These are phyloP conservation scores for Brachyistius frenatus DNA, from an alignment of 2,113 vertebrate genomes.

Conservation along the genomic window DNA sequence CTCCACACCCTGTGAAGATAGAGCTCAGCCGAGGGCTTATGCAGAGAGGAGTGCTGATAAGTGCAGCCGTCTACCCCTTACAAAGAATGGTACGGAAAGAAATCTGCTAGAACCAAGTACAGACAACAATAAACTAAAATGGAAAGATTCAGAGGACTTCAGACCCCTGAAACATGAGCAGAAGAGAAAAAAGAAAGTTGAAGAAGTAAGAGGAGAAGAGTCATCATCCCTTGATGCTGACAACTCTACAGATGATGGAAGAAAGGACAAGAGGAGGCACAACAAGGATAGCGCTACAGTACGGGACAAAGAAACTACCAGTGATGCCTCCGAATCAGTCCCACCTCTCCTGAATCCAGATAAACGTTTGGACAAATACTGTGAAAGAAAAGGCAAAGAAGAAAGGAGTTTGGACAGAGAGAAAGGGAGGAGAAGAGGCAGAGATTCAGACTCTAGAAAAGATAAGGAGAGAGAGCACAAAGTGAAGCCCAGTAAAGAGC, in stretches of 20 bases:
- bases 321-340: slow-evolving; percentile 74
- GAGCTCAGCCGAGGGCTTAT: slow-evolving; percentile 73
- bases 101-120: slow-evolving; percentile 57
- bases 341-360: slow-evolving; percentile 40
- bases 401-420: slow-evolving; percentile 66
- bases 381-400: slow-evolving; percentile 80
- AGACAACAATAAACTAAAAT: slow-evolving; percentile 58
- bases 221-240: slow-evolving; percentile 78
- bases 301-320: slow-evolving; percentile 84
- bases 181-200: slow-evolving; percentile 85
- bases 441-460: slow-evolving; percentile 79
- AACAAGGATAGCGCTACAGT: slow-evolving; percentile 88
- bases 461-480: slow-evolving; percentile 81
- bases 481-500: slow-evolving; percentile 62
- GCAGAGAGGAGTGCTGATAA: slow-evolving; percentile 84
- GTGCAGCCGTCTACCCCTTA: slow-evolving; percentile 73
- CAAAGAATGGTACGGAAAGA: slow-evolving; percentile 66
- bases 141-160: slow-evolving; percentile 50
- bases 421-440: slow-evolving; percentile 81
- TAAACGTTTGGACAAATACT: slow-evolving; percentile 87
- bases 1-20: slow-evolving; percentile 67
- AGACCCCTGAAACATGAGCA: slow-evolving; percentile 87
- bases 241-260: slow-evolving; percentile 80
- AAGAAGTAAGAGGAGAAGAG: slow-evolving; percentile 85
- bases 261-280: slow-evolving; percentile 84